These are phyloP conservation scores for Menidia menidia DNA, from an alignment of 2,797 vertebrate species.

Conservation along the genomic window DNA sequence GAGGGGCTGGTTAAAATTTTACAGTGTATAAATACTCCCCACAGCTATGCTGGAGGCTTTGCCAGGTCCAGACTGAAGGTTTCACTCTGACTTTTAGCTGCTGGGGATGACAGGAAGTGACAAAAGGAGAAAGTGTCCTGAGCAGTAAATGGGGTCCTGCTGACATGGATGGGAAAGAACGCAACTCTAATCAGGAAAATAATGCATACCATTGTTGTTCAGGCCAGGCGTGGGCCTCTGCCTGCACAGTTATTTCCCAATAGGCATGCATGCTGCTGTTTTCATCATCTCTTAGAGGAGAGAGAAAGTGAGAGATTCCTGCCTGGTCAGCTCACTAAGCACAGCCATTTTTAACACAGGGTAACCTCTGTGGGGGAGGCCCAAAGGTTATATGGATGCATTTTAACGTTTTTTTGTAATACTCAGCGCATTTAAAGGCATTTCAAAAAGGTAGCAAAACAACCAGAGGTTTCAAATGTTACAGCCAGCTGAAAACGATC, in stretches of 20 bases:
- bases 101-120: conserved; percentile 74
- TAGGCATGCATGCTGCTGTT: conserved; percentile 61
- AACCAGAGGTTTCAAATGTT: conserved; percentile 7
- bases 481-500: conserved; percentile 22
- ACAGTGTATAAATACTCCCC: conserved; percentile 3
- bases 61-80: conserved; percentile 13
- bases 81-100: conserved; percentile 35
- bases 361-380: conserved; percentile 12
- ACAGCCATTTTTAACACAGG: conserved; percentile 11
- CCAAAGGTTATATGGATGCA: conserved; percentile 38
- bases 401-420: not conserved
- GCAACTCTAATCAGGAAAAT: conserved; percentile 83
- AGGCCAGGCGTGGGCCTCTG: conserved; percentile 74
- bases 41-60: conserved; percentile 12
- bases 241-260: conserved; percentile 76
- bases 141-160: conserved; percentile 73
- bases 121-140: conserved; percentile 67
- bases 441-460: conserved; percentile 7
- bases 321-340: conserved; percentile 36
- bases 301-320: conserved; percentile 54
- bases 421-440: not conserved
- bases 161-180: conserved; percentile 83
- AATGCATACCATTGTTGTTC: conserved; percentile 84
- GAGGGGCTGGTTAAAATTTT: conserved; percentile 15
- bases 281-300: conserved; percentile 47